Conservation (phyloP, 2,888 invertebrate genomes). For the Tanytarsus gracilentus region DNA sequence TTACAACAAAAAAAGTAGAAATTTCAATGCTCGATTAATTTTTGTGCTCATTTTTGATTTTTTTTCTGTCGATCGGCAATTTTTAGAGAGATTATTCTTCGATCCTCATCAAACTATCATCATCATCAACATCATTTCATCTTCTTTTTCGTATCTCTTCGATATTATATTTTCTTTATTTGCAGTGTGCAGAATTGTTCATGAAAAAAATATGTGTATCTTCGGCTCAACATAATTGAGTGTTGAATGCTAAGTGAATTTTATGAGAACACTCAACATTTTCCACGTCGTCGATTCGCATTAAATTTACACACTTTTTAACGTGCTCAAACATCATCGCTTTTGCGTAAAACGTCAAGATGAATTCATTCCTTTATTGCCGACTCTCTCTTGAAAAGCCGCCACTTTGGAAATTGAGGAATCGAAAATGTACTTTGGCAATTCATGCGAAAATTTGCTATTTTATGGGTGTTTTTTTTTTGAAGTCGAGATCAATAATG, state of each 20-base stretch:
- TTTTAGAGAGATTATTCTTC: not conserved
- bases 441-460: not conserved
- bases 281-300: slow-evolving; percentile 16
- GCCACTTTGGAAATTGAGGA: not conserved
- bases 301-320: slow-evolving; percentile 6
- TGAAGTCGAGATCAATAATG: too few species aligned
- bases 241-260: slow-evolving; percentile 16
- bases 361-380: not conserved
- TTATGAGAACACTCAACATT: slow-evolving; percentile 15
- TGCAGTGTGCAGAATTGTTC: not conserved
- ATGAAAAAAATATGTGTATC: not conserved
- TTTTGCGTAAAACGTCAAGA: slow-evolving; percentile 17
- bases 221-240: not conserved
- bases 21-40: slow-evolving; percentile 14
- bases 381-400: not conserved
- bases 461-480: not conserved
- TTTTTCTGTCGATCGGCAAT: not conserved
- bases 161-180: not conserved
- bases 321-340: not conserved
- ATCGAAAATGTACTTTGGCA: too few species aligned
- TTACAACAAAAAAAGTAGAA: not conserved
- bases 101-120: slow-evolving; percentile 23
- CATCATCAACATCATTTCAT: not conserved
- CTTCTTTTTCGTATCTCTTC: not conserved
- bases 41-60: not conserved